These are phyloP conservation scores for Brachymystax lenok DNA, from an alignment of 2,797 vertebrate genomes.

Conservation along the genomic window DNA sequence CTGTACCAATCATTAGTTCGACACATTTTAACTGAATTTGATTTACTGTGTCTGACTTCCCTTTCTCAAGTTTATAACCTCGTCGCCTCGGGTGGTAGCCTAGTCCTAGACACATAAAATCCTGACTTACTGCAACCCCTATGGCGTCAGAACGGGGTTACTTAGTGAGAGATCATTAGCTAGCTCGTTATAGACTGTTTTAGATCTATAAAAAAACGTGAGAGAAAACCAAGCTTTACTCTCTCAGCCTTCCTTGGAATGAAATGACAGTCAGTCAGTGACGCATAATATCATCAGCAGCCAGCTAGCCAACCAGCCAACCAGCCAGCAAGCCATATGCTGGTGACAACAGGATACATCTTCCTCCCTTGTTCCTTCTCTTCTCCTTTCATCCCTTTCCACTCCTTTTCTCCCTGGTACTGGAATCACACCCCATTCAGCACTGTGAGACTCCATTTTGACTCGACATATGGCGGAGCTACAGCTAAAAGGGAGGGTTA, in stretches of 20 bases:
- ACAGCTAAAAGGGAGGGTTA: not conserved
- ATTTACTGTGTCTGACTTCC: not conserved
- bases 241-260: not conserved
- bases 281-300: not conserved
- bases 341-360: no score
- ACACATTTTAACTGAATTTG: not conserved
- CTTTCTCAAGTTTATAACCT: no score
- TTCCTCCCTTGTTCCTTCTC: no score
- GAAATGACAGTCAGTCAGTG: not conserved
- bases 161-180: not conserved
- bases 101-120: not conserved
- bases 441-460: constrained; percentile 1
- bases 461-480: not conserved
- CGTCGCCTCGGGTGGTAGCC: no score
- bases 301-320: not conserved
- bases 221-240: not conserved
- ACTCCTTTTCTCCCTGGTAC: not conserved
- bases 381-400: not conserved
- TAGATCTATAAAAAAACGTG: not conserved
- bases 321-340: no score
- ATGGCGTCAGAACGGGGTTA: not conserved
- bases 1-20: not conserved
- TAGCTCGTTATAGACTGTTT: not conserved
- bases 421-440: not conserved
- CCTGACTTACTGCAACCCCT: not conserved